These are phyloP conservation scores for Vulpes vulpes DNA, from an alignment of 2,113 vertebrate genomes.

Conservation along the genomic window DNA sequence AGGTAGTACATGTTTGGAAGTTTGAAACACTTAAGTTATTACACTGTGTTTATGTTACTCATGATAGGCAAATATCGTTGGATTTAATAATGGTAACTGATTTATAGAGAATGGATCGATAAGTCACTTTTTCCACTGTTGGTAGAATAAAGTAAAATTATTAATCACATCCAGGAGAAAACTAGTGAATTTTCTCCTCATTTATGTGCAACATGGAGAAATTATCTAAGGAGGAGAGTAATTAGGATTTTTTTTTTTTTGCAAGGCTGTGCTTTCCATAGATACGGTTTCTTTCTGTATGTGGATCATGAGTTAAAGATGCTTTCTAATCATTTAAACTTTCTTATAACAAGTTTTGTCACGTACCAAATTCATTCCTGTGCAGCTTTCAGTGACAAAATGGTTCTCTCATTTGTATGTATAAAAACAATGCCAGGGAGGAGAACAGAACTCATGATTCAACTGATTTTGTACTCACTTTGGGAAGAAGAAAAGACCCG, in stretches of 20 bases:
- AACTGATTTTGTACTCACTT: conserved; percentile 73
- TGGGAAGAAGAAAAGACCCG: conserved; percentile 70
- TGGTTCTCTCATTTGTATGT: conserved; percentile 73
- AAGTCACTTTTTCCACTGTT: conserved; percentile 52
- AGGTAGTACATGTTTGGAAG: neutral
- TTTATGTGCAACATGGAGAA: conserved; percentile 9
- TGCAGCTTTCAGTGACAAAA: conserved; percentile 75
- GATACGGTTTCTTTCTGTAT: conserved; percentile 60
- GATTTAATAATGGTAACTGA: conserved; percentile 64
- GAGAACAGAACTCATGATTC: conserved; percentile 74
- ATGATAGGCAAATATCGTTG: conserved; percentile 53
- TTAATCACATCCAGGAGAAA: conserved; percentile 61
- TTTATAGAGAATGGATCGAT: conserved; percentile 48
- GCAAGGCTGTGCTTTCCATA: conserved; percentile 27
- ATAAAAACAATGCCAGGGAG: conserved; percentile 75
- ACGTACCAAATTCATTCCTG: conserved; percentile 68
- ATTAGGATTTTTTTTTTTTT: conserved; percentile 40
- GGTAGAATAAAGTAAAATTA: conserved; percentile 55
- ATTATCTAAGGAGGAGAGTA: conserved; percentile 38
- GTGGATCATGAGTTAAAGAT: conserved; percentile 58
- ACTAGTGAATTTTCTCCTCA: conserved; percentile 3
- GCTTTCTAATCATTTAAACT: conserved; percentile 64
- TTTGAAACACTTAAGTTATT: conserved; percentile 55
- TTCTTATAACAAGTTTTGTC: conserved; percentile 74
- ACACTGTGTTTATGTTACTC: conserved; percentile 34